Conservation (phyloP, 2,797 vertebrate species). For the Podarcis siculus region DNA sequence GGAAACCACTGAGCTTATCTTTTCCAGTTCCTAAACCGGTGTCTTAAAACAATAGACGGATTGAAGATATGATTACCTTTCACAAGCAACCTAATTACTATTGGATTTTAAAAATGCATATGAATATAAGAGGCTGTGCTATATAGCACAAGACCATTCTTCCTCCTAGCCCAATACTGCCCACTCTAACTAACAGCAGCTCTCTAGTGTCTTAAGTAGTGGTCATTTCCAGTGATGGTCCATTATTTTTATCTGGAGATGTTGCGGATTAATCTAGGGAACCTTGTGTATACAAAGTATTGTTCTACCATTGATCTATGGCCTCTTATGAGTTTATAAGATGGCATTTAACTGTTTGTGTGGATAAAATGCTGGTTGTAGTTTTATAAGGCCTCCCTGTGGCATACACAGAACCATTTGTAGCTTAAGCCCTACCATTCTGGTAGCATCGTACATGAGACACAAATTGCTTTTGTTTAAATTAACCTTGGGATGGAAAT, state of each 20-base stretch:
- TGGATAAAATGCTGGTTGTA: constrained; percentile 4
- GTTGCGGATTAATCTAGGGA: background rate
- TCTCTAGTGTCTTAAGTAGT: background rate
- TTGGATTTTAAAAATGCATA: background rate
- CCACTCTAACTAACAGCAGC: background rate
- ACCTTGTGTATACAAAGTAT: background rate
- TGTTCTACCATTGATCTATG: background rate
- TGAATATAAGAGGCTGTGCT: background rate
- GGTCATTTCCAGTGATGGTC: background rate
- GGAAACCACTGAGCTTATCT: background rate
- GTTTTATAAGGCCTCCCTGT: background rate
- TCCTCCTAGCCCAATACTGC: background rate
- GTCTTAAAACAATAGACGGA: background rate
- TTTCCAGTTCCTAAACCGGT: background rate
- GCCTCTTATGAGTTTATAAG: background rate
- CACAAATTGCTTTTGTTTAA: constrained; percentile 30
- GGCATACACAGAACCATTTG: background rate
- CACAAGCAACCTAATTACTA: background rate
- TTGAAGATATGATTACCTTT: background rate
- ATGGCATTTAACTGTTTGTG: background rate
- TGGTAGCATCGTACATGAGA: background rate
- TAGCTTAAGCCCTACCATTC: background rate
- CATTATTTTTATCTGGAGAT: constrained; percentile 4
- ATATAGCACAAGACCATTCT: background rate
- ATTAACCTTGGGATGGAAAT: constrained; percentile 38